These are phyloP conservation scores for Amazona vittata DNA, from an alignment of 2,113 vertebrate species.

Conservation along the genomic window DNA sequence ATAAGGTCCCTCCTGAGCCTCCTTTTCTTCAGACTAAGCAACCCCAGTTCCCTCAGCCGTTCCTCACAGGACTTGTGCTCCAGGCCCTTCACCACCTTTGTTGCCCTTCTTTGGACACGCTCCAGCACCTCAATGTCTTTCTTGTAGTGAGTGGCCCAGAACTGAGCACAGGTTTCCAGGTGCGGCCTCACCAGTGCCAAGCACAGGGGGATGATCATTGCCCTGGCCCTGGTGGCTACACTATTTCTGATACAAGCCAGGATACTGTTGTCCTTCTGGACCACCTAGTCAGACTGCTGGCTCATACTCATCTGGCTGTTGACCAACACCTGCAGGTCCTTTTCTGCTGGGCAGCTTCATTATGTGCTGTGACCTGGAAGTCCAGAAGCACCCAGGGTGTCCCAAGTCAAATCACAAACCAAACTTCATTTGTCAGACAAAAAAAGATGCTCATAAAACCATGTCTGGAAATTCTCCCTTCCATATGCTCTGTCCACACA, in stretches of 20 bases:
- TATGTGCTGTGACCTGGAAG: not conserved
- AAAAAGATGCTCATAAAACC: not conserved
- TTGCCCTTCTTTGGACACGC: rapidly evolving
- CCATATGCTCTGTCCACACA: not conserved
- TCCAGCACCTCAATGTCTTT: not conserved
- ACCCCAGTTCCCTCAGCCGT: not conserved
- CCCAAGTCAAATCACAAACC: not conserved
- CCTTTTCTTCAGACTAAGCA: not conserved
- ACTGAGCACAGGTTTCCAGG: rapidly evolving
- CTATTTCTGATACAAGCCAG: not conserved
- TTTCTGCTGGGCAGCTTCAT: not conserved
- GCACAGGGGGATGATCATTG: rapidly evolving
- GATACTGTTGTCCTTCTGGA: not conserved
- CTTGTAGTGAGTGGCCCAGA: not conserved
- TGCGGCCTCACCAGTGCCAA: rapidly evolving
- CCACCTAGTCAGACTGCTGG: not conserved
- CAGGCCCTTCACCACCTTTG: not conserved
- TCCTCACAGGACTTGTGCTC: not conserved
- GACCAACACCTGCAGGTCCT: not conserved
- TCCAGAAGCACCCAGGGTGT: not conserved
- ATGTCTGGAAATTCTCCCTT: not conserved
- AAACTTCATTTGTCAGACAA: not conserved
- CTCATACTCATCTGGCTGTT: not conserved
- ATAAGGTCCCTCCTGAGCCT: not conserved
- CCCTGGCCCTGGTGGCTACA: not conserved